These are phyloP conservation scores for Zonitis immaculata DNA, from an alignment of 2,888 invertebrate species.

Conservation along the genomic window DNA sequence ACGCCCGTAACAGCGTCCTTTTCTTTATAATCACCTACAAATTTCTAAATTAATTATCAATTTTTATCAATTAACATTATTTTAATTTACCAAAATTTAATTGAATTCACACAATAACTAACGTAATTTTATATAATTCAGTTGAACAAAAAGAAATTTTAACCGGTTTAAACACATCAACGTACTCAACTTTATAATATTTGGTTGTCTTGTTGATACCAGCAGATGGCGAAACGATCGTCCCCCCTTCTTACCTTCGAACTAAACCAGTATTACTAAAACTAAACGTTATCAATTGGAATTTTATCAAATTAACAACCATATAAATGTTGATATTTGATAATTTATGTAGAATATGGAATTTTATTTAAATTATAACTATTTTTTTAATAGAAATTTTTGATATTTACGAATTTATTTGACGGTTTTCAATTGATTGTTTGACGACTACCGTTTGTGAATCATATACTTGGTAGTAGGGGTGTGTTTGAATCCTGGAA, in stretches of 20 bases:
- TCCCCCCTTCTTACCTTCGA: constrained; percentile 15
- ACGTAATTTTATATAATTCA: too few relatives aligned
- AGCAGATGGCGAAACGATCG: constrained; percentile 39
- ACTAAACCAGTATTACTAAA: not conserved
- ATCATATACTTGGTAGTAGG: not conserved
- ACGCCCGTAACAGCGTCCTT: constrained; percentile 45
- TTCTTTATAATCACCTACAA: constrained; percentile 3
- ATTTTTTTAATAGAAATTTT: too few relatives aligned
- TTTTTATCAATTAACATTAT: not conserved
- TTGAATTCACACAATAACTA: not conserved
- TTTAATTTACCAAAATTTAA: not conserved
- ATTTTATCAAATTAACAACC: too few relatives aligned
- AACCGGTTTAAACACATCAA: not conserved
- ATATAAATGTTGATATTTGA: too few relatives aligned
- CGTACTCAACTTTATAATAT: constrained; percentile 13
- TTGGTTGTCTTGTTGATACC: constrained; percentile 28
- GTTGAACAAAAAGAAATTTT: too few relatives aligned
- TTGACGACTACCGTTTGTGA: too few relatives aligned
- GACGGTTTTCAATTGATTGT: too few relatives aligned
- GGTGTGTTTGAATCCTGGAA: not conserved
- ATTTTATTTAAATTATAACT: too few relatives aligned
- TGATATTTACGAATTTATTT: too few relatives aligned
- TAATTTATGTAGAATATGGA: too few relatives aligned
- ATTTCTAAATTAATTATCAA: not conserved
- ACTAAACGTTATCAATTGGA: not conserved